A percentile compares a stretch with the other conserved stretches of the same genome.
phyloP scores from a whole-genome alignment of 2,797 vertebrate species.

The Acomys russatus region DNA sequence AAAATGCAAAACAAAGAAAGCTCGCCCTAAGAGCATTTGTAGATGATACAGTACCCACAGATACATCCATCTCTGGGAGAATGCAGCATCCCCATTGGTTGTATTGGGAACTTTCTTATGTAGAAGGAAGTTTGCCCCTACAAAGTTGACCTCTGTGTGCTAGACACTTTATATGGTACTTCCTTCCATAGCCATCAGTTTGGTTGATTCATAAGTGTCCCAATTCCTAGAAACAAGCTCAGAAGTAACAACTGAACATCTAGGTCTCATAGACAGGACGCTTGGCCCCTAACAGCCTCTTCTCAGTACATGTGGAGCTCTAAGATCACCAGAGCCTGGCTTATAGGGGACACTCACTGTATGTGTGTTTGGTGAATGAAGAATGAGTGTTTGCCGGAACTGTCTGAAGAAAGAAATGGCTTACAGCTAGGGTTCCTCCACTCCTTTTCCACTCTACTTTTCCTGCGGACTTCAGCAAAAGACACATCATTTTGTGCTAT shows the following conservation, averaged over 20 bases:
- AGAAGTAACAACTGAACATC: slow-evolving; percentile 45
- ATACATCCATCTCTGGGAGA: background rate
- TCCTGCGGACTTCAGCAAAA: slow-evolving; percentile 48
- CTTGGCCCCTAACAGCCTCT: background rate
- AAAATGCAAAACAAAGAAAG: background rate
- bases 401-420: slow-evolving; percentile 19
- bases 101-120: background rate
- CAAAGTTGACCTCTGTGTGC: background rate
- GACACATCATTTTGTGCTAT: background rate
- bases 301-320: background rate
- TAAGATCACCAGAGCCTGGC: background rate
- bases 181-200: slow-evolving; percentile 43
- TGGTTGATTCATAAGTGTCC: slow-evolving; percentile 1
- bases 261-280: background rate
- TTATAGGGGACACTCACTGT: slow-evolving; percentile 35
- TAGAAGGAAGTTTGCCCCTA: slow-evolving; percentile 46
- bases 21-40: background rate
- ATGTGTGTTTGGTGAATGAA: slow-evolving; percentile 36
- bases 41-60: background rate
- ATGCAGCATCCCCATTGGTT: background rate
- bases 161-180: background rate
- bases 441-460: background rate
- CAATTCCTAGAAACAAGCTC: slow-evolving; percentile 41
- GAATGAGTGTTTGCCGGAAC: background rate
- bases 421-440: background rate